These are phyloP conservation scores for Drosophila setosimentum DNA, from an alignment of 2,888 invertebrate species.

Conservation along the genomic window DNA sequence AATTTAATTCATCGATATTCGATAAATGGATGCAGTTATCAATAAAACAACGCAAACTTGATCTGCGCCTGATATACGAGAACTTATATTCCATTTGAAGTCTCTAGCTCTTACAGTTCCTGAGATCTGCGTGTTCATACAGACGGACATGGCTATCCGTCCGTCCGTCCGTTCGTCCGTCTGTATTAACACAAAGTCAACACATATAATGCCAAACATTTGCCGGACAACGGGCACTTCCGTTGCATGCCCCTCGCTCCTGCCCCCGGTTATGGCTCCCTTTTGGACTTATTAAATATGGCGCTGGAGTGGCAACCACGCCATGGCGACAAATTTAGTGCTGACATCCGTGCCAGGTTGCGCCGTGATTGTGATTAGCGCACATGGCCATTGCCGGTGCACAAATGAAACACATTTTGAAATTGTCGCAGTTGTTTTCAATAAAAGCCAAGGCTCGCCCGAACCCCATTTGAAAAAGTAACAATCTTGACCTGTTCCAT, in stretches of 20 bases:
- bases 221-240: conserved; percentile 59
- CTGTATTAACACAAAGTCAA: conserved; percentile 16
- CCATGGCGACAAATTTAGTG: conserved; percentile 23
- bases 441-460: conserved; percentile 6
- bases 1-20: too few relatives aligned
- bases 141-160: too few relatives aligned
- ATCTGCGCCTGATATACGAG: too few relatives aligned
- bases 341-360: conserved; percentile 24
- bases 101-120: too few relatives aligned
- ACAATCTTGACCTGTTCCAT: conserved; percentile 38
- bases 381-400: conserved; percentile 39
- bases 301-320: conserved; percentile 31
- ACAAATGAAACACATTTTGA: conserved; percentile 38
- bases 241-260: conserved; percentile 54
- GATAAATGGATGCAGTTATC: too few relatives aligned
- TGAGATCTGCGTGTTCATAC: too few relatives aligned
- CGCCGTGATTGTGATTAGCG: conserved; percentile 39
- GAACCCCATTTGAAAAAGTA: conserved; percentile 6
- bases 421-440: conserved; percentile 23
- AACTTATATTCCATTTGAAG: too few relatives aligned
- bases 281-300: conserved; percentile 60
- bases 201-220: conserved; percentile 14
- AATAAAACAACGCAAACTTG: too few relatives aligned
- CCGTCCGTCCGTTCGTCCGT: too few relatives aligned
- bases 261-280: neutral